These are phyloP conservation scores for Leucozona laternaria DNA, from an alignment of 2,888 invertebrate species.

Conservation along the genomic window DNA sequence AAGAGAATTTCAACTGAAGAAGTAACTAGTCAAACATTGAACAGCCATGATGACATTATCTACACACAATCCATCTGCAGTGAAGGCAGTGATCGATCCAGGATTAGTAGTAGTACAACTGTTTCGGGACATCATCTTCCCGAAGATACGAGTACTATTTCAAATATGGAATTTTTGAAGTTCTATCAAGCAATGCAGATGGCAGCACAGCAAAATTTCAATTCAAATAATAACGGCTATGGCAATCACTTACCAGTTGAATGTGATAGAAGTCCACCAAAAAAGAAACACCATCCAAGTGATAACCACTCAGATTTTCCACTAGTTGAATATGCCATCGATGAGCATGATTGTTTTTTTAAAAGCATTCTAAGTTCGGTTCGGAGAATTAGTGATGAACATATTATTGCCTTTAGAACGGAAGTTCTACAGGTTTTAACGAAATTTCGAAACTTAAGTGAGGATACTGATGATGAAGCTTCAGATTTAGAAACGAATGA, in stretches of 20 bases:
- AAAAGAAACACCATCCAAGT: conserved; percentile 50
- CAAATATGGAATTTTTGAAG: conserved; percentile 63
- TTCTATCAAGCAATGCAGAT: conserved; percentile 70
- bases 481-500: conserved; percentile 27
- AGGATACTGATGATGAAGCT: conserved; percentile 48
- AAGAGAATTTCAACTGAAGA: conserved; percentile 48
- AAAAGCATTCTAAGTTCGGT: conserved; percentile 75
- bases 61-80: conserved; percentile 49
- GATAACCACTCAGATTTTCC: conserved; percentile 35
- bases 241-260: conserved; percentile 22
- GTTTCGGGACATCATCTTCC: conserved; percentile 38
- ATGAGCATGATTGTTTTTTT: conserved; percentile 77
- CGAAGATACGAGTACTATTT: conserved; percentile 34
- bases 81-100: conserved; percentile 58
- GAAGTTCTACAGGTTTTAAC: conserved; percentile 75
- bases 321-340: conserved; percentile 60
- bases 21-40: conserved; percentile 20
- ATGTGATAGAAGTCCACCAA: conserved; percentile 18
- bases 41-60: conserved; percentile 45
- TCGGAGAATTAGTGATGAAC: conserved; percentile 74
- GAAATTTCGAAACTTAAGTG: conserved; percentile 76
- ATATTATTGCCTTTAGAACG: conserved; percentile 75
- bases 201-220: conserved; percentile 64
- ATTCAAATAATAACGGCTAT: conserved; percentile 26
- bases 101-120: conserved; percentile 55